phyloP scores from a whole-genome alignment of 2,113 vertebrate species.

The Nothocercus julius region DNA sequence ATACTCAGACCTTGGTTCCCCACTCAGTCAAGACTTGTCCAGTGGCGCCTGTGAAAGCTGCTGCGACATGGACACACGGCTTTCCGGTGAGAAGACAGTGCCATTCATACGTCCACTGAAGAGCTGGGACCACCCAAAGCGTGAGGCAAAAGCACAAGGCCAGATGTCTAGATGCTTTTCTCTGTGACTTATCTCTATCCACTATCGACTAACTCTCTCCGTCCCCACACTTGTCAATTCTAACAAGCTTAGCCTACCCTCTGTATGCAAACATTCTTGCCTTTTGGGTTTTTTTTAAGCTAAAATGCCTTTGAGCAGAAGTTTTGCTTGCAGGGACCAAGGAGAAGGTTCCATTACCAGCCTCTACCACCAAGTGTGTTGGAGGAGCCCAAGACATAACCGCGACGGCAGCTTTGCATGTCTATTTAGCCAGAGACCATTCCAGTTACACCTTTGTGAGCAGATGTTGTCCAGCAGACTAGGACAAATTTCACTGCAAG shows the following conservation, averaged over 20 bases:
- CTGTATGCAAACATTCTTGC: background rate
- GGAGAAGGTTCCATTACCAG: background rate
- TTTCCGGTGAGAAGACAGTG: background rate
- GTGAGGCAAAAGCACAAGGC: background rate
- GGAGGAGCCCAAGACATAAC: background rate
- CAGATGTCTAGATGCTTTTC: background rate
- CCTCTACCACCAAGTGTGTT: accelerated
- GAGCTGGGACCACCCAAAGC: background rate
- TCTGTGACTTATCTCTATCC: too few species aligned
- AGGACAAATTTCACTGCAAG: background rate
- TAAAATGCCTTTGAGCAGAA: background rate
- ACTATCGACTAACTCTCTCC: background rate
- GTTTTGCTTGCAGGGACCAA: background rate
- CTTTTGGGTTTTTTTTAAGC: background rate
- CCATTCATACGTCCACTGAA: accelerated
- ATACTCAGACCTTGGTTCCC: background rate
- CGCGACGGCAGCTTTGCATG: accelerated
- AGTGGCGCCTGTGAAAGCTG: background rate
- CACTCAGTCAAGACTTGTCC: background rate
- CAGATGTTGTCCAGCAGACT: background rate
- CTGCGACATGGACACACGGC: accelerated
- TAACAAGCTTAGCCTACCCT: background rate
- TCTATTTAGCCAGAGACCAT: background rate
- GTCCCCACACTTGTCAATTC: background rate
- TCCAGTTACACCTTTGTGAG: background rate